A percentile compares a stretch with the other conserved stretches of the same genome.
phyloP scores from a whole-genome alignment of 2,797 vertebrate species.

The Trachurus trachurus region DNA sequence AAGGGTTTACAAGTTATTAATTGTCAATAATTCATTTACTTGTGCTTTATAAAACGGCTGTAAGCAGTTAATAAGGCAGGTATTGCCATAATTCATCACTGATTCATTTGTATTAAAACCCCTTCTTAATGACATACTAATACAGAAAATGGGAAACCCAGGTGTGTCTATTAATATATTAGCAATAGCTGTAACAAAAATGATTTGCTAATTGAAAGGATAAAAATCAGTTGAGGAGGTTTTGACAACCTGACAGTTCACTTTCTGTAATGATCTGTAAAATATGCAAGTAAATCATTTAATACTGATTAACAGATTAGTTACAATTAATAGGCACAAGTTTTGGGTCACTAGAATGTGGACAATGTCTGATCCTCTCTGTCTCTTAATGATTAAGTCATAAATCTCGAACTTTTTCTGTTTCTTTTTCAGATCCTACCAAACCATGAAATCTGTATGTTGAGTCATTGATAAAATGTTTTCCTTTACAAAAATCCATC shows the following conservation, averaged over 20 bases:
- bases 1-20: not conserved
- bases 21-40: not conserved
- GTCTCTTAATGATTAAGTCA: not conserved
- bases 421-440: not conserved
- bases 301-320: not conserved
- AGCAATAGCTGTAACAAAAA: not conserved
- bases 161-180: not conserved
- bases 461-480: not conserved
- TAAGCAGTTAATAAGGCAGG: not conserved
- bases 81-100: not conserved
- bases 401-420: not conserved
- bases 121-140: not conserved
- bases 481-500: not conserved
- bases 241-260: constrained; percentile 6
- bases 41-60: not conserved
- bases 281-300: too few species aligned
- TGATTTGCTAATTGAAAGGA: constrained; percentile 19
- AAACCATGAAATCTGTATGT: not conserved
- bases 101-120: not conserved
- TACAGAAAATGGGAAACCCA: constrained; percentile 1
- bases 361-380: not conserved
- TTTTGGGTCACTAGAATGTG: not conserved
- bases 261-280: not conserved
- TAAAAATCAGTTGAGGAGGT: constrained; percentile 2
- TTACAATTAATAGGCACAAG: not conserved